Percentiles rank a stretch among this genome's conserved stretches.
phyloP scores from a whole-genome alignment of 2,797 vertebrate genomes.

The Neosilurus hyrtlii region DNA sequence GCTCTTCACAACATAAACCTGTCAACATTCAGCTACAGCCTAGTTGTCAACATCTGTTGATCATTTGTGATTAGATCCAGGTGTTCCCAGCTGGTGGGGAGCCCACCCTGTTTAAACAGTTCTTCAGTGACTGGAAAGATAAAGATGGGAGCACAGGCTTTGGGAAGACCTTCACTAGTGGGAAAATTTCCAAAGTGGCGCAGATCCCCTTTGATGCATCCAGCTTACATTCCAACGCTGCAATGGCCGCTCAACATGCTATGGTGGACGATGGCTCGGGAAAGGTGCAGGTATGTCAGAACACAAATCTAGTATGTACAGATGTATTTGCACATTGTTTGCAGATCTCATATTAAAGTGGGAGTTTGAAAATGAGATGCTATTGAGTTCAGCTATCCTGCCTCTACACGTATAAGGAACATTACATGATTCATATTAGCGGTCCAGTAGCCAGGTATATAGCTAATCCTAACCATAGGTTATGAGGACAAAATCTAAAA shows the following conservation, averaged over 20 bases:
- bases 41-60: conserved; percentile 13
- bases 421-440: not conserved
- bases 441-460: not conserved
- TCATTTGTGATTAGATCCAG: conserved; percentile 63
- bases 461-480: not conserved
- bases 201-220: conserved; percentile 73
- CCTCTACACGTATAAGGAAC: not conserved
- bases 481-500: not conserved
- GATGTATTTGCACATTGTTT: conserved; percentile 1
- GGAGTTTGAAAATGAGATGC: not conserved
- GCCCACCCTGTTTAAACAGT: conserved; percentile 73
- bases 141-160: conserved; percentile 66
- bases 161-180: conserved; percentile 55
- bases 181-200: conserved; percentile 64
- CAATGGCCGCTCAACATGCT: conserved; percentile 75
- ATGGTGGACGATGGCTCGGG: conserved; percentile 78
- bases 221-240: conserved; percentile 61
- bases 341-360: not conserved
- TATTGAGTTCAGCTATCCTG: not conserved
- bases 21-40: not conserved
- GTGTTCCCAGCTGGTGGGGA: conserved; percentile 69
- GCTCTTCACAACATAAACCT: not conserved
- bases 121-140: conserved; percentile 74
- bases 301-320: not conserved
- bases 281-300: conserved; percentile 64